Evolutionary conservation across 2,888 invertebrate species (phyloP), one percentile per base, ranked within the genome.

Genomic region (Drosophila birchii): DNA sequence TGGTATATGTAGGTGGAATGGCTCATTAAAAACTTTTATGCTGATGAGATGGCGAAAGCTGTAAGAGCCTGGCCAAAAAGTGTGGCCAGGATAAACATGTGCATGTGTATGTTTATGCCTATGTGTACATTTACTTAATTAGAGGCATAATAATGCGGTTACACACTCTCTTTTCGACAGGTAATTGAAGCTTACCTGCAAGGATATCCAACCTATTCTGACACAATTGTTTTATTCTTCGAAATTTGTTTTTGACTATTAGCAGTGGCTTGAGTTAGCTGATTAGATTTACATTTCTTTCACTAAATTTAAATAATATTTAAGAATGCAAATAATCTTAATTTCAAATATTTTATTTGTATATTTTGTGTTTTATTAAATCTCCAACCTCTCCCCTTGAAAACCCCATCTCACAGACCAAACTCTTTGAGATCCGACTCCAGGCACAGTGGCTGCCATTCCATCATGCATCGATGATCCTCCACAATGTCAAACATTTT

Each of bases 21-120:
- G 86, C 86, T 86, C 84, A 86, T 84, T 84, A 84, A 86, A 84
- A 84, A 84, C 86, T 83, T 84, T 81, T 86, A 84, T 84, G 84
- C 75, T 83, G 86, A 84, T 86, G 83, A 86, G 77, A 70, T 83
- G 73, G 20, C 49, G 38, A 63, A 47, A 20, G 68, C 78, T 78
- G 62, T 76, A 68, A 51, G 36, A 71, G 51, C n/a, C 43, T 68
- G 68, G 68, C 68, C 55, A 67, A 23, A 47, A 54, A 54, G 39
- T 67, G 67, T 34, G 54, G 63, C 39, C 47, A 34, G 11, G 20
- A 47, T 39, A 32, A 34, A 18, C 41, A n/a, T 20, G 29, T 20
- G 32, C n/a, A 18, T 9, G 12, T 3, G 1, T 12, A 5, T 20
- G 4, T 45, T 9, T 9, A 16, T 11, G 34, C 16, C 23, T 44